phyloP scores from a whole-genome alignment of 2,888 invertebrate species.

The Monoplex corrugatus region DNA sequence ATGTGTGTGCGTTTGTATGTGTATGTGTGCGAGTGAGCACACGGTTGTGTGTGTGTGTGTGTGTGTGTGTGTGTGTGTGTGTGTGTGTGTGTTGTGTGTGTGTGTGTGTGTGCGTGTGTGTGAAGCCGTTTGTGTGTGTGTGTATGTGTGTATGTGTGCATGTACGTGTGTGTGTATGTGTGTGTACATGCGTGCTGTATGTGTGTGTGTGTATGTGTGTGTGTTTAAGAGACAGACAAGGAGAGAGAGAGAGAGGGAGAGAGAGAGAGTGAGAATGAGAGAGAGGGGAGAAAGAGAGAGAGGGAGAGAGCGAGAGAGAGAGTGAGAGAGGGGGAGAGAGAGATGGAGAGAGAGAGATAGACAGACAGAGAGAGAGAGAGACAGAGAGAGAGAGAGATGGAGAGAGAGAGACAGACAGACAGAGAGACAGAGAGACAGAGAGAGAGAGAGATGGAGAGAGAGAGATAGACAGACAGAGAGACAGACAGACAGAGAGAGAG shows the following conservation, averaged over 20 bases:
- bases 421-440: constrained; percentile 6
- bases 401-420: constrained; percentile 4
- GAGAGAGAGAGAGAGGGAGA: background rate
- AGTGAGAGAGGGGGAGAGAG: background rate
- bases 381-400: constrained; percentile 2
- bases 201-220: too few species aligned
- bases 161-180: background rate
- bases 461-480: background rate
- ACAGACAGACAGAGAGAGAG: background rate
- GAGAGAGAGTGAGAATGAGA: constrained; percentile 6
- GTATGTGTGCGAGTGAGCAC: too few species aligned
- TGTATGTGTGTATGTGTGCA: background rate
- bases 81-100: too few species aligned
- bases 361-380: background rate
- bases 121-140: background rate
- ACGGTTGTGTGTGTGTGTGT: too few species aligned
- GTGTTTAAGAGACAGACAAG: background rate
- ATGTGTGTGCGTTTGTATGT: too few species aligned
- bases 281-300: constrained; percentile 3
- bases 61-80: too few species aligned
- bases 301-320: background rate
- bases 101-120: too few species aligned
- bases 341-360: background rate
- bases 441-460: constrained; percentile 2
- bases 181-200: background rate